Percentiles rank a stretch among this genome's conserved stretches.
Evolutionary conservation across 1,140 invertebrate genomes (phyloP).

Genomic region (Scaptomyza graminum): DNA sequence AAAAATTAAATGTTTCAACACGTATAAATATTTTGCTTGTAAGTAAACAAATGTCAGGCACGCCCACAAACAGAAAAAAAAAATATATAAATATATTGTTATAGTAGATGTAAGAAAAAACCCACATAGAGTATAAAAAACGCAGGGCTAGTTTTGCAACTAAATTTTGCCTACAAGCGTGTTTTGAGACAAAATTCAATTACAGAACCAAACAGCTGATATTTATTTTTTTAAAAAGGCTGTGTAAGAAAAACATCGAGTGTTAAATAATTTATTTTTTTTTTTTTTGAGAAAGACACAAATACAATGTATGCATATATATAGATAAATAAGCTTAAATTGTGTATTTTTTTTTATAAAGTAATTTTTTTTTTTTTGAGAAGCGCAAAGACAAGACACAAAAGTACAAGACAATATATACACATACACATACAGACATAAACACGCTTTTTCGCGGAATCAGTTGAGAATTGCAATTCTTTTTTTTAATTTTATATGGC

Average conservation of each 20-base stretch:
- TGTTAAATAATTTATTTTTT: slow-evolving; percentile 70
- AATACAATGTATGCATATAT: slow-evolving; percentile 62
- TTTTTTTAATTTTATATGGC: slow-evolving; percentile 7
- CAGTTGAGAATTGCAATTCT: slow-evolving; percentile 25
- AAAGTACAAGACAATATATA: slow-evolving; percentile 26
- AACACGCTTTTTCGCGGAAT: not conserved
- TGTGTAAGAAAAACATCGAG: slow-evolving; percentile 76
- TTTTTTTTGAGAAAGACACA: slow-evolving; percentile 54
- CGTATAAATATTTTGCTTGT: slow-evolving; percentile 43
- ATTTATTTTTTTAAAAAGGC: slow-evolving; percentile 8
- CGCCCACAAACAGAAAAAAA: slow-evolving; percentile 25
- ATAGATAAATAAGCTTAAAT: slow-evolving; percentile 1
- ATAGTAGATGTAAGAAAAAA: slow-evolving; percentile 23
- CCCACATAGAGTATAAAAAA: slow-evolving; percentile 46
- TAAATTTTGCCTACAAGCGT: not conserved
- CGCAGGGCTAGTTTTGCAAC: not conserved
- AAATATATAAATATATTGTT: slow-evolving; percentile 21
- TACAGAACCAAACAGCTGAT: not conserved
- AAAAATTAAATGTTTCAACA: slow-evolving; percentile 9
- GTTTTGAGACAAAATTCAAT: not conserved
- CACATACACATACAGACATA: slow-evolving; percentile 19
- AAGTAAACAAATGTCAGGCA: slow-evolving; percentile 50
- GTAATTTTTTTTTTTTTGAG: slow-evolving; percentile 28
- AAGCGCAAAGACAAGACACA: slow-evolving; percentile 51
- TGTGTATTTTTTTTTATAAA: slow-evolving; percentile 6